A percentile compares a stretch with the other conserved stretches of the same genome.
These are phyloP conservation scores for Eumerus sabulonum DNA, from an alignment of 2,888 invertebrate genomes.

Conservation along the genomic window DNA sequence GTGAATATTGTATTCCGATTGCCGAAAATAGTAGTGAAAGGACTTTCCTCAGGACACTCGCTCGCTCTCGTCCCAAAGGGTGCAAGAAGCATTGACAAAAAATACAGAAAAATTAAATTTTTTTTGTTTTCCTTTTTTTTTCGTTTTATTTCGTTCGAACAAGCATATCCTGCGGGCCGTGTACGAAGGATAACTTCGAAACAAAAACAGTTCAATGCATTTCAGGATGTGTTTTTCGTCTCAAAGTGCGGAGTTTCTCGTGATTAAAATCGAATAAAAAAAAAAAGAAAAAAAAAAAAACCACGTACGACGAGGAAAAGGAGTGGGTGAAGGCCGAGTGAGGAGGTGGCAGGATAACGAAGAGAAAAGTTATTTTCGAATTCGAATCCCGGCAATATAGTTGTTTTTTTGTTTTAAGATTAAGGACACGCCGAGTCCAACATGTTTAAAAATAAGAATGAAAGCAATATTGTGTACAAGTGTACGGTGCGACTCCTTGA, in stretches of 20 bases:
- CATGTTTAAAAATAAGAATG: conserved; percentile 82
- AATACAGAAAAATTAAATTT: conserved; percentile 75
- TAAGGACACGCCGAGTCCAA: conserved; percentile 31
- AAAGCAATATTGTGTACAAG: conserved; percentile 88
- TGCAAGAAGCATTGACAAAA: conserved; percentile 75
- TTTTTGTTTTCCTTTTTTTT: conserved; percentile 27
- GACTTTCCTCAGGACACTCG: conserved; percentile 52
- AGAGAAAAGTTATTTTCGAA: conserved; percentile 19
- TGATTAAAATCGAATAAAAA: conserved; percentile 2
- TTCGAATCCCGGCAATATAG: no score
- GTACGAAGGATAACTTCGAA: no score
- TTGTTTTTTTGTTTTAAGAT: no score
- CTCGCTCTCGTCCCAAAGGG: conserved; percentile 23
- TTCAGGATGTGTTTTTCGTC: no score
- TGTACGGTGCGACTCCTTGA: conserved; percentile 93
- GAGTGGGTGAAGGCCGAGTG: neutral
- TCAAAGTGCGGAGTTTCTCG: no score
- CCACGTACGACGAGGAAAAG: conserved; percentile 8
- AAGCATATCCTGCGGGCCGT: no score
- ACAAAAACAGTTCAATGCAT: no score
- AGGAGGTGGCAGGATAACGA: no score
- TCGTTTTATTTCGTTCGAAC: conserved; percentile 9
- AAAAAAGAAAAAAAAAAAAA: conserved; percentile 9
- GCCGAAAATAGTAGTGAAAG: conserved; percentile 55
- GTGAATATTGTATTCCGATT: conserved; percentile 16